phyloP scores from a whole-genome alignment of 2,797 vertebrate species.

The Melopsittacus undulatus region DNA sequence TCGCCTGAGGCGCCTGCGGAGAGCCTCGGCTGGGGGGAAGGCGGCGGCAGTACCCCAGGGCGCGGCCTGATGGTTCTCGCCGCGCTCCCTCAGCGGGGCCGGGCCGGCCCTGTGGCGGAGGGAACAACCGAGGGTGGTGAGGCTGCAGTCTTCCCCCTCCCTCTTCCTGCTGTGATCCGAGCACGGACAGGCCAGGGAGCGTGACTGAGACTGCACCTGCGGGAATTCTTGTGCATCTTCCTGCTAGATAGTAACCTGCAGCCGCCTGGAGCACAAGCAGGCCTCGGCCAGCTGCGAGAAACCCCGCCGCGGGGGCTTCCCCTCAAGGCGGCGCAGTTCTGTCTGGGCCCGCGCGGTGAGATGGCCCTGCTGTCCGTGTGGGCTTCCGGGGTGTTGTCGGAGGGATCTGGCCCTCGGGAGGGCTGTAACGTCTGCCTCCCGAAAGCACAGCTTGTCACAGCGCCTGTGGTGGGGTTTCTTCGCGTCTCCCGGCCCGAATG shows the following conservation, averaged over 20 bases:
- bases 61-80: neutral
- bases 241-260: neutral
- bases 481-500: neutral
- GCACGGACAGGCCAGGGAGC: neutral
- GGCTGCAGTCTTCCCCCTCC: neutral
- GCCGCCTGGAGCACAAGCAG: neutral
- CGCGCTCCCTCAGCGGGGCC: neutral
- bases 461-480: neutral
- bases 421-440: neutral
- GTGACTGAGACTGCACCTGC: slow-evolving; percentile 14
- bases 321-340: neutral
- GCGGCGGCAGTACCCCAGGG: neutral
- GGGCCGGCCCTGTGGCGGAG: neutral
- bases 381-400: neutral
- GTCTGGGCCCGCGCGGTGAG: neutral
- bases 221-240: slow-evolving; percentile 48
- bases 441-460: neutral
- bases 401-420: neutral
- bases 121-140: neutral
- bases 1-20: neutral
- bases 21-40: neutral
- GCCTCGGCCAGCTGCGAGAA: neutral
- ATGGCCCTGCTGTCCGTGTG: neutral
- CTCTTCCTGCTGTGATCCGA: neutral
- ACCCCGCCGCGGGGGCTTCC: neutral